Evolutionary conservation across 2,888 invertebrate genomes (phyloP), one percentile per base, ranked within the genome.

Genomic region (Adela reaumurella): DNA sequence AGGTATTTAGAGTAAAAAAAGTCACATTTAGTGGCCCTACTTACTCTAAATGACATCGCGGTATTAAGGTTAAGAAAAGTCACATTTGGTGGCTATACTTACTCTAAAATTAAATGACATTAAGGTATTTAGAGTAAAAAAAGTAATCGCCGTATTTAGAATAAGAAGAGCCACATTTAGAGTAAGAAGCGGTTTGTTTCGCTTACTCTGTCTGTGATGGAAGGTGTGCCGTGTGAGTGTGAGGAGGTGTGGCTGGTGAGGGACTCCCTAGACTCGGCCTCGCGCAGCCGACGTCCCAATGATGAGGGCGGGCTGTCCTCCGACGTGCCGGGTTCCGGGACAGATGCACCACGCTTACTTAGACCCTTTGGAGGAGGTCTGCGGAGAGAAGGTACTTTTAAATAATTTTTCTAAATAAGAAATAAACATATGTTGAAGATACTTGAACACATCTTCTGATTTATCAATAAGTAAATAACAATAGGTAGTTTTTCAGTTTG

Each of bases 301-400:
- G 79, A 77, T 1, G 80, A 76, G 0, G 80, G 80, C 17, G 80
- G 80, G 52, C 79, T 79, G 54, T 80, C 80, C 50, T 78, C 78
- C 46, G 77, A 67, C 49, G 80, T 64, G 17, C 81, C 82, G 20
- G 82, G 74, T 57, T 84, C 85, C 17, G 85, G 84, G 50, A 80
- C 59, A 1, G 81, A 79, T 11, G 73, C 74, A 46, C 83, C 83
- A 45, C 84, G 73, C 59, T 78, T 79, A 57, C 67, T 73, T 62
- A 84, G 82, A 62, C 81, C 81, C 73, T 85, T 85, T 55, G 85
- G 85, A 62, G 85, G 85, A 50, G 85, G 85, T 60, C 84, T 85
- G 56, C 14, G 35, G 14, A 8, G 14, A 35, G 35, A 14, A 4
- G 14, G 14, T 14, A 14, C 4, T 8, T 35, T 35, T 35, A 35